Percentiles rank a stretch among this genome's conserved stretches.
Conservation (phyloP, 2,113 vertebrate species). For the Xiphophorus maculatus region DNA sequence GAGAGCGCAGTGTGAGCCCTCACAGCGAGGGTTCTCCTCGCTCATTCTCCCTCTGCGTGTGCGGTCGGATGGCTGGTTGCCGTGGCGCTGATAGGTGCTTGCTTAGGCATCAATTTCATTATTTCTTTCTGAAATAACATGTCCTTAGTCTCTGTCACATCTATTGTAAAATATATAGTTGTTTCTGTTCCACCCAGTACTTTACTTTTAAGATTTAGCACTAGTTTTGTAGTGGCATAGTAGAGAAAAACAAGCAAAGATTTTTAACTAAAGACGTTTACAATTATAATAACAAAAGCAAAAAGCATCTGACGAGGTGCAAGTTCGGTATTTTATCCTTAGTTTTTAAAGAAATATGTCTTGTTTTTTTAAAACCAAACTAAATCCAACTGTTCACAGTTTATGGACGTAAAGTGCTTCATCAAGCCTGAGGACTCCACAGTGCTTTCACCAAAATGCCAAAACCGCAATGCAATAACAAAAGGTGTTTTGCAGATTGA, state of each 20-base stretch:
- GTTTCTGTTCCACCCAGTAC: slow-evolving; percentile 1
- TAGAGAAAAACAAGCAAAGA: too few species aligned
- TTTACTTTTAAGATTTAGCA: slow-evolving; percentile 7
- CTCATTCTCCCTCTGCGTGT: slow-evolving; percentile 2
- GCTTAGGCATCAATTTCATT: slow-evolving; percentile 8
- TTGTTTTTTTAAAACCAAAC: too few species aligned
- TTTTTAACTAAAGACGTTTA: too few species aligned
- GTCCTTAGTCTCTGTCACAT: neutral
- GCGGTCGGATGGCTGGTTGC: slow-evolving; percentile 6
- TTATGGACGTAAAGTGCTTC: too few species aligned
- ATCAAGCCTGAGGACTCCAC: too few species aligned
- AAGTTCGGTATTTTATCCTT: neutral
- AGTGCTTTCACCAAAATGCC: too few species aligned
- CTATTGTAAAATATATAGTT: neutral
- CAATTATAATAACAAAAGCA: neutral
- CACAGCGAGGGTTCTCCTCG: neutral
- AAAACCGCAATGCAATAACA: too few species aligned
- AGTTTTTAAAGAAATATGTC: neutral
- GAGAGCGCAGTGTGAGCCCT: neutral
- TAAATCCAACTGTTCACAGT: too few species aligned
- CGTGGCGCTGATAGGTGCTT: neutral
- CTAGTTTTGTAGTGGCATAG: slow-evolving; percentile 11
- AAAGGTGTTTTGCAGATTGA: too few species aligned
- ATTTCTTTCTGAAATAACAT: slow-evolving; percentile 13
- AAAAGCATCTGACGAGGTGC: neutral